A percentile compares a stretch with the other conserved stretches of the same genome.
Evolutionary conservation across 2,797 vertebrate genomes (phyloP).

Genomic region (Potorous gilbertii): DNA sequence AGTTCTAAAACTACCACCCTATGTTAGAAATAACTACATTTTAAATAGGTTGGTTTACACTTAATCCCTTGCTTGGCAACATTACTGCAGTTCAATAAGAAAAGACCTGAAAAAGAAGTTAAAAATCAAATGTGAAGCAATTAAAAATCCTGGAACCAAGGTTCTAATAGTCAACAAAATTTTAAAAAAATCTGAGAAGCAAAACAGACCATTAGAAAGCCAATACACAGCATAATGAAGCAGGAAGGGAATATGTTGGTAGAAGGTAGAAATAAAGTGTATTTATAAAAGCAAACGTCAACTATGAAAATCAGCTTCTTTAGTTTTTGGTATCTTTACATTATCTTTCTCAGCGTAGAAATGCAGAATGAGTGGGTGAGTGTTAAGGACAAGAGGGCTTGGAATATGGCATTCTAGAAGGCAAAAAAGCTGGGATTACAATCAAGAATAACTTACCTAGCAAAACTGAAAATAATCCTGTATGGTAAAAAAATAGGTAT

Average conservation of each 20-base stretch:
- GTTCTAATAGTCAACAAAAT: not conserved
- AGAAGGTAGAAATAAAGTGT: not conserved
- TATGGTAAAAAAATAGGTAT: not conserved
- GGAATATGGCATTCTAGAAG: not conserved
- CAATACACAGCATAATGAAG: not conserved
- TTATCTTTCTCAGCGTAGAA: not conserved
- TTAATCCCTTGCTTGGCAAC: not conserved
- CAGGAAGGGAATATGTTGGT: not conserved
- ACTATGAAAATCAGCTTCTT: not conserved
- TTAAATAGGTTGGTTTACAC: slow-evolving; percentile 9
- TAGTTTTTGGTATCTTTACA: not conserved
- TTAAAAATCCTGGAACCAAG: slow-evolving; percentile 27
- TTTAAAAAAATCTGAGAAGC: not conserved
- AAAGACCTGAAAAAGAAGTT: slow-evolving; percentile 47
- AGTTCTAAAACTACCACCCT: too few species aligned
- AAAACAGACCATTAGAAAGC: not conserved
- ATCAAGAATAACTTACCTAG: not conserved
- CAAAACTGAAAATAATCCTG: not conserved
- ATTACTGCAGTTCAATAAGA: slow-evolving; percentile 33
- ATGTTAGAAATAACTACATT: not conserved
- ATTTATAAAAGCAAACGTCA: not conserved
- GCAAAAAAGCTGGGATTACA: not conserved
- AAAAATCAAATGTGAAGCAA: slow-evolving; percentile 38
- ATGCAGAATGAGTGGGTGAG: not conserved
- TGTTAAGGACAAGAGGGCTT: not conserved